phyloP scores from a whole-genome alignment of 2,888 invertebrate genomes.

The Eledone cirrhosa region DNA sequence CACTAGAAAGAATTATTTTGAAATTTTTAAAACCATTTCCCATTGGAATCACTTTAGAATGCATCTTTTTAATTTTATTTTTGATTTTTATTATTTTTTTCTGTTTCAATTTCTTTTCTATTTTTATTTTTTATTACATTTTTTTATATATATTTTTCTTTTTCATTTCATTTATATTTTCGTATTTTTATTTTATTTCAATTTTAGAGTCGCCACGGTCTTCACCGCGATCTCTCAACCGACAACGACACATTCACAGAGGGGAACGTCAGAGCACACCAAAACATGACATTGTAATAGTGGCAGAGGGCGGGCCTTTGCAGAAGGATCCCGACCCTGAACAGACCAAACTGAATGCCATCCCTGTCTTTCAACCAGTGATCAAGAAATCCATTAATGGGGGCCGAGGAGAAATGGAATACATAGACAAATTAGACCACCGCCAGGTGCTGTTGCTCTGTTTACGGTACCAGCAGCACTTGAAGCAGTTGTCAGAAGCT shows the following conservation, averaged over 20 bases:
- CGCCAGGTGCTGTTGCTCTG: slow-evolving; percentile 78
- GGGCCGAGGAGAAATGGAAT: slow-evolving; percentile 73
- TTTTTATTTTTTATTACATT: too few relatives aligned
- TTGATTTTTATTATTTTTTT: too few relatives aligned
- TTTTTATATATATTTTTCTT: too few relatives aligned
- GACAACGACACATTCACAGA: slow-evolving; percentile 36
- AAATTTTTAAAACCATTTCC: too few relatives aligned
- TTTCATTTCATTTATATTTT: too few relatives aligned
- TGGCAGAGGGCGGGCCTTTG: slow-evolving; percentile 53
- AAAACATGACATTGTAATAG: slow-evolving; percentile 63
- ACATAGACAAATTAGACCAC: slow-evolving; percentile 80
- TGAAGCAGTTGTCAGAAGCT: slow-evolving; percentile 83
- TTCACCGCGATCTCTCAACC: slow-evolving; percentile 28
- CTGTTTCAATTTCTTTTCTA: too few relatives aligned
- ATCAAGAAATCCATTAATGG: slow-evolving; percentile 86
- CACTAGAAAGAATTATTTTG: too few relatives aligned
- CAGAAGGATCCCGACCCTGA: slow-evolving; percentile 59
- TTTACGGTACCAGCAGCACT: slow-evolving; percentile 81
- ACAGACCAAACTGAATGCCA: slow-evolving; percentile 66
- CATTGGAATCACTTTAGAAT: too few relatives aligned
- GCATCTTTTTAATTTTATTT: too few relatives aligned
- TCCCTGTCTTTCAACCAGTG: slow-evolving; percentile 92
- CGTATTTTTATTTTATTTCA: background rate
- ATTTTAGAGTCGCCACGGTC: slow-evolving; percentile 29
- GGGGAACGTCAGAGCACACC: slow-evolving; percentile 39